These are phyloP conservation scores for Cryptocephalus moraei DNA, from an alignment of 2,888 invertebrate genomes.

Conservation along the genomic window DNA sequence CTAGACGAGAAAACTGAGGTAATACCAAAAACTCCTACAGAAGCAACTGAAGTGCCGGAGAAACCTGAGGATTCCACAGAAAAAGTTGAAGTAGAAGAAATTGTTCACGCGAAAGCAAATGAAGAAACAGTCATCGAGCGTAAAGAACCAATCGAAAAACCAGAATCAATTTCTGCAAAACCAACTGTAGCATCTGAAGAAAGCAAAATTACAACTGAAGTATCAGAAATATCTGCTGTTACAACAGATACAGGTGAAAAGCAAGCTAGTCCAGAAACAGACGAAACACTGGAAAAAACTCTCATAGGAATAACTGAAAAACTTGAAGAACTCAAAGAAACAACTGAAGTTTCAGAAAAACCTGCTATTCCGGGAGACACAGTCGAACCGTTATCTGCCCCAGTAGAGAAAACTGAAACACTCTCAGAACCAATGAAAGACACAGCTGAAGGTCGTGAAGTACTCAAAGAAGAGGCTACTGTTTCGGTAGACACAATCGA, in stretches of 20 bases:
- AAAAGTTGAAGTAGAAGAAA: background rate
- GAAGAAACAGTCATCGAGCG: background rate
- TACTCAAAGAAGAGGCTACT: too few relatives aligned
- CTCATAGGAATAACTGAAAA: background rate
- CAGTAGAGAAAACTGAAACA: too few relatives aligned
- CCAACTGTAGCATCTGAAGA: background rate
- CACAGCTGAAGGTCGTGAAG: too few relatives aligned
- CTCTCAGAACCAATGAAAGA: too few relatives aligned
- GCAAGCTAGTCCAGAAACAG: too few relatives aligned
- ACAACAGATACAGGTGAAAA: too few relatives aligned
- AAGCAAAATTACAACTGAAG: background rate
- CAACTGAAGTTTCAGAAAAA: too few relatives aligned
- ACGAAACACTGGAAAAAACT: background rate
- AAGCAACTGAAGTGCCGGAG: background rate
- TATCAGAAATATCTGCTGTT: background rate
- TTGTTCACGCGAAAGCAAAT: background rate
- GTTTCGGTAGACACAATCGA: too few relatives aligned
- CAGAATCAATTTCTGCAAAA: background rate
- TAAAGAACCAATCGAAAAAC: background rate
- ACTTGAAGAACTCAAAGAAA: too few relatives aligned
- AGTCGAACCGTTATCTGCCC: too few relatives aligned
- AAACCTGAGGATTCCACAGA: background rate
- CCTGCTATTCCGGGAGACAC: too few relatives aligned
- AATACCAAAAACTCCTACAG: background rate
- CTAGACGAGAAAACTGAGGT: too few relatives aligned